Conservation (phyloP, 1,140 invertebrate species). For the Procambarus clarkii region DNA sequence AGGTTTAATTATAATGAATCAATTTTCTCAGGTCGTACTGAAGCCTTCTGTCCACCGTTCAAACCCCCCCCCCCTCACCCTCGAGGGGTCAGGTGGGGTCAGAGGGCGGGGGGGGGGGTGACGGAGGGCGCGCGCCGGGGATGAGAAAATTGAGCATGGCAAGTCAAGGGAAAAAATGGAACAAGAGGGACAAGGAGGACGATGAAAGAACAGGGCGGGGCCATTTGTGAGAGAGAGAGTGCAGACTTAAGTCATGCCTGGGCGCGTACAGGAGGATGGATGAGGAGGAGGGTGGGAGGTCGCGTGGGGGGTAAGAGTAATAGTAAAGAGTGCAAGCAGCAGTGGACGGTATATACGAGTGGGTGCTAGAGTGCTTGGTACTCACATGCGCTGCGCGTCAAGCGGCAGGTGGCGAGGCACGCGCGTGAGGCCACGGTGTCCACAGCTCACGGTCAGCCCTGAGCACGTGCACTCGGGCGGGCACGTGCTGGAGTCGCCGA, state of each 20-base stretch:
- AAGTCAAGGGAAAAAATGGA: too few relatives aligned
- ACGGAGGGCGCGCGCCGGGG: too few relatives aligned
- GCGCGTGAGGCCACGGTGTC: constrained; percentile 85
- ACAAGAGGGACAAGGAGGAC: too few relatives aligned
- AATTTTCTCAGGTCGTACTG: too few relatives aligned
- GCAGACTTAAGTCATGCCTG: neutral
- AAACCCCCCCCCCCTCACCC: too few relatives aligned
- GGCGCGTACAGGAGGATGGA: neutral
- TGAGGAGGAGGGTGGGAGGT: neutral
- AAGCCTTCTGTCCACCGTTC: too few relatives aligned
- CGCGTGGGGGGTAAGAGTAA: neutral
- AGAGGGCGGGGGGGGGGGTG: too few relatives aligned
- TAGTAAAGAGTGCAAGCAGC: neutral
- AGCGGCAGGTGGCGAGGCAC: constrained; percentile 85
- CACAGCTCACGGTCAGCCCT: constrained; percentile 87
- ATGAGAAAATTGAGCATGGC: too few relatives aligned
- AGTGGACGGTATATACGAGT: neutral
- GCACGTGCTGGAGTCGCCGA: constrained; percentile 79
- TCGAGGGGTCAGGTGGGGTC: too few relatives aligned
- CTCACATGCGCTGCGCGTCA: constrained; percentile 90
- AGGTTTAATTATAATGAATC: too few relatives aligned
- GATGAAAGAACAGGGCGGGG: too few relatives aligned
- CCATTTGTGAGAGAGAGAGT: too few relatives aligned
- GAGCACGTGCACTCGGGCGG: constrained; percentile 88
- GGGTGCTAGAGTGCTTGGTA: constrained; percentile 74